phyloP scores from a whole-genome alignment of 2,113 vertebrate genomes.

The Bufo gargarizans region DNA sequence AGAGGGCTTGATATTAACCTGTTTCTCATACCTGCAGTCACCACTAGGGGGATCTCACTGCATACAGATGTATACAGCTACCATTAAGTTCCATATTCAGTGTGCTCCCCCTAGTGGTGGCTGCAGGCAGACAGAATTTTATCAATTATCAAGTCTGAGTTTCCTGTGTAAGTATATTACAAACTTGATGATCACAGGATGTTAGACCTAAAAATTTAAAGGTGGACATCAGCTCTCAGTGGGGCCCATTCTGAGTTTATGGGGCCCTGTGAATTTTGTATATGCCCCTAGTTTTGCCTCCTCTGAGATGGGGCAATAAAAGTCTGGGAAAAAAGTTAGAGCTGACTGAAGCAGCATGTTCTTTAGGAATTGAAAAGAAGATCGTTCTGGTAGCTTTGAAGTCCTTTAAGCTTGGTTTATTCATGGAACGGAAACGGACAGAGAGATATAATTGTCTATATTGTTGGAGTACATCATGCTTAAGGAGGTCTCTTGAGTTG shows the following conservation, averaged over 20 bases:
- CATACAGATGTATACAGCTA: too few relatives aligned
- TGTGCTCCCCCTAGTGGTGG: background rate
- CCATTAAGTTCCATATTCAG: too few relatives aligned
- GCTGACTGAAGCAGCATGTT: background rate
- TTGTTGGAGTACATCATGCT: constrained; percentile 52
- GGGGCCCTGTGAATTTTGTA: background rate
- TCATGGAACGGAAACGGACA: constrained; percentile 44
- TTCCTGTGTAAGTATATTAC: too few relatives aligned
- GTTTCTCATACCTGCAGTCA: background rate
- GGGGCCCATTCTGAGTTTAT: background rate
- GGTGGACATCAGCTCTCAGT: background rate
- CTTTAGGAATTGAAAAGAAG: background rate
- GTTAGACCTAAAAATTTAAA: background rate
- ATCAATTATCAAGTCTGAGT: too few relatives aligned
- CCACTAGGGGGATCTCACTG: too few relatives aligned
- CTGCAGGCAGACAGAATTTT: too few relatives aligned
- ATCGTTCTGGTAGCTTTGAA: background rate
- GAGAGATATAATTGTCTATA: constrained; percentile 41
- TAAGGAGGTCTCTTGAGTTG: constrained; percentile 49
- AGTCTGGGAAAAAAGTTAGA: background rate
- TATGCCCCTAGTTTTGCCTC: background rate
- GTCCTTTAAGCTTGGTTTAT: too few relatives aligned
- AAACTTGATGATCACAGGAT: background rate
- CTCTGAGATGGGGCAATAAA: background rate
- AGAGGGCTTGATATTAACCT: background rate